A percentile compares a stretch with the other conserved stretches of the same genome.
phyloP scores from a whole-genome alignment of 2,888 invertebrate species.

The Calliopum simillimum region DNA sequence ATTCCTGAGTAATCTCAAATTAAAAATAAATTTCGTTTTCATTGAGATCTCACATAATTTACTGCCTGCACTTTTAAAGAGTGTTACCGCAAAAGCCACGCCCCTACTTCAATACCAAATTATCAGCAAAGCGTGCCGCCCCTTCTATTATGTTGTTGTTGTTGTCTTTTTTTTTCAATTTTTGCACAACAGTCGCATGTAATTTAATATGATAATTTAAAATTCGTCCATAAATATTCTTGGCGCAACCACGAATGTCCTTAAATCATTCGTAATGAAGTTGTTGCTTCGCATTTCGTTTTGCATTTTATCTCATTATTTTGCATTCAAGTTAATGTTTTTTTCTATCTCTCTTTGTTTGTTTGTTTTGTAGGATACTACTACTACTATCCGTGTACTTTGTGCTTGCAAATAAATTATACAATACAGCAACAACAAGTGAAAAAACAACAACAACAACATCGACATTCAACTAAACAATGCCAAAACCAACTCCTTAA shows the following conservation, averaged over 20 bases:
- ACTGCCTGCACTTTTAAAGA: no score
- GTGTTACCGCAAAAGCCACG: no score
- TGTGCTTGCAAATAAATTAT: constrained; percentile 22
- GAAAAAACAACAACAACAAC: constrained; percentile 31
- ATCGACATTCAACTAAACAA: background rate
- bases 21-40: no score
- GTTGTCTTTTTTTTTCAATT: no score
- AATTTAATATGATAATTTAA: constrained; percentile 65
- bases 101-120: no score
- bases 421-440: constrained; percentile 22
- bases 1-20: no score
- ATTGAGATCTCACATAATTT: no score
- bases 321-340: constrained; percentile 35
- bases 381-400: background rate
- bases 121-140: no score
- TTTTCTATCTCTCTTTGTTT: background rate
- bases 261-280: constrained; percentile 64
- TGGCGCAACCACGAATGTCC: constrained; percentile 32
- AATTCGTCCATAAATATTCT: constrained; percentile 61
- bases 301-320: constrained; percentile 46
- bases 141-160: background rate
- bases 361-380: background rate
- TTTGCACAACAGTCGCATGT: constrained; percentile 41
- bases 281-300: constrained; percentile 50
- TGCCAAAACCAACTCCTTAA: constrained; percentile 7